A percentile compares a stretch with the other conserved stretches of the same genome.
phyloP scores from a whole-genome alignment of 2,888 invertebrate species.

The Napeogenes inachia region DNA sequence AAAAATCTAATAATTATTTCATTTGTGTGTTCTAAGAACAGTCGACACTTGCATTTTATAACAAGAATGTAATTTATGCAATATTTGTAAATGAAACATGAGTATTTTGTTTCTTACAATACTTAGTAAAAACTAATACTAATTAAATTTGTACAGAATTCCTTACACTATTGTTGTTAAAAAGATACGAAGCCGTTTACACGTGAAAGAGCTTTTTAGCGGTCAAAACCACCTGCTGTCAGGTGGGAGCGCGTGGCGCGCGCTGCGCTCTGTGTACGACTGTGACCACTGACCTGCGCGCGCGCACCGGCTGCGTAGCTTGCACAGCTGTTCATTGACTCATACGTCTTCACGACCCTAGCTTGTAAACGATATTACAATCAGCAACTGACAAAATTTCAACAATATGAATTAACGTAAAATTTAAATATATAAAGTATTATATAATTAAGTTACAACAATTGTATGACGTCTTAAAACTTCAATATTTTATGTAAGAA shows the following conservation, averaged over 20 bases:
- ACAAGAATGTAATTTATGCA: not conserved
- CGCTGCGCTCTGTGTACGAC: slow-evolving; percentile 57
- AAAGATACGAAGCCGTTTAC: slow-evolving; percentile 36
- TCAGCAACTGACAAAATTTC: not conserved
- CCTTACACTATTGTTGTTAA: not conserved
- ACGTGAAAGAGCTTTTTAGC: slow-evolving; percentile 32
- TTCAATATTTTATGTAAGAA: too few species aligned
- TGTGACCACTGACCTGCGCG: slow-evolving; percentile 41
- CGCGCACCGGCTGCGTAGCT: slow-evolving; percentile 34
- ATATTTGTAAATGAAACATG: not conserved
- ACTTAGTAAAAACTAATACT: not conserved
- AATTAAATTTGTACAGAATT: not conserved
- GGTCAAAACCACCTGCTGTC: slow-evolving; percentile 31
- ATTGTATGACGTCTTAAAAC: too few species aligned
- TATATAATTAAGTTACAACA: too few species aligned
- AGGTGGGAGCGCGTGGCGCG: slow-evolving; percentile 56
- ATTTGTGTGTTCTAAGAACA: not conserved
- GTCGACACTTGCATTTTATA: not conserved
- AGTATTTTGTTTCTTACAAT: not conserved
- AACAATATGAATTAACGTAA: not conserved
- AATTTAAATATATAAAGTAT: too few species aligned
- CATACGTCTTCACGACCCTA: slow-evolving; percentile 29
- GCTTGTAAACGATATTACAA: not conserved
- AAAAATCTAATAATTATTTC: not conserved
- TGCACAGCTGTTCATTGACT: slow-evolving; percentile 37